These are phyloP conservation scores for Lasaia peninsularis DNA, from an alignment of 1,140 invertebrate species.

Conservation along the genomic window DNA sequence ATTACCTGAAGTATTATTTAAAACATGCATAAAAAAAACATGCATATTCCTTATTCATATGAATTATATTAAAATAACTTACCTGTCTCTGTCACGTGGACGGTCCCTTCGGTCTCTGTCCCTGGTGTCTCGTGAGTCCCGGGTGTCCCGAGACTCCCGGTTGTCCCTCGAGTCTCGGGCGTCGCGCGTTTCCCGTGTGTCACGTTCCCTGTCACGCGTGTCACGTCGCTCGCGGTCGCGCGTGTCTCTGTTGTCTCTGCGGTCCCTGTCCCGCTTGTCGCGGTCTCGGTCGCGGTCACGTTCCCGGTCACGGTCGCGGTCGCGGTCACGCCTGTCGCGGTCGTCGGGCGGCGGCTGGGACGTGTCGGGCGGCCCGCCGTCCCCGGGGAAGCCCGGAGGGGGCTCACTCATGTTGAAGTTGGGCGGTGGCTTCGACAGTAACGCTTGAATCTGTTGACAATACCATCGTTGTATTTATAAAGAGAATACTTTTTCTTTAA, in stretches of 20 bases:
- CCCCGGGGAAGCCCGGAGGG: conserved; percentile 50
- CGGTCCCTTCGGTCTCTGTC: conserved; percentile 21
- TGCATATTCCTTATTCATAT: too few species aligned
- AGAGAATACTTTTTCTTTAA: too few species aligned
- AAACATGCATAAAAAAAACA: too few species aligned
- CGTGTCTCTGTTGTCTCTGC: conserved; percentile 7
- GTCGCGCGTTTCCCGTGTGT: conserved; percentile 23
- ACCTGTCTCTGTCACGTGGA: background rate
- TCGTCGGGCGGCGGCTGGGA: conserved; percentile 48
- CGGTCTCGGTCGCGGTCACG: conserved; percentile 35
- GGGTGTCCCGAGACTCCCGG: conserved; percentile 24
- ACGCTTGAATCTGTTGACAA: conserved; percentile 51
- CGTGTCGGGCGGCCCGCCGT: conserved; percentile 33
- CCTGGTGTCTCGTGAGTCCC: conserved; percentile 28
- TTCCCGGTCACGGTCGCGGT: conserved; percentile 32
- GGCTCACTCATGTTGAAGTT: conserved; percentile 64
- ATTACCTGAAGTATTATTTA: too few species aligned
- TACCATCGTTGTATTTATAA: background rate
- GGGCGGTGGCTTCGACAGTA: conserved; percentile 68
- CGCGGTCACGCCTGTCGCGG: conserved; percentile 44
- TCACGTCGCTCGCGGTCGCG: conserved; percentile 23
- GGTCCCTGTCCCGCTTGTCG: conserved; percentile 28
- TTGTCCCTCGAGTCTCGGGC: conserved; percentile 24
- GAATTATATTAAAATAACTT: background rate
- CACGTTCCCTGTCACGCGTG: conserved; percentile 20